Evolutionary conservation across 2,888 invertebrate species (phyloP), one percentile per base, ranked within the genome.

Genomic region (Troides aeacus): DNA sequence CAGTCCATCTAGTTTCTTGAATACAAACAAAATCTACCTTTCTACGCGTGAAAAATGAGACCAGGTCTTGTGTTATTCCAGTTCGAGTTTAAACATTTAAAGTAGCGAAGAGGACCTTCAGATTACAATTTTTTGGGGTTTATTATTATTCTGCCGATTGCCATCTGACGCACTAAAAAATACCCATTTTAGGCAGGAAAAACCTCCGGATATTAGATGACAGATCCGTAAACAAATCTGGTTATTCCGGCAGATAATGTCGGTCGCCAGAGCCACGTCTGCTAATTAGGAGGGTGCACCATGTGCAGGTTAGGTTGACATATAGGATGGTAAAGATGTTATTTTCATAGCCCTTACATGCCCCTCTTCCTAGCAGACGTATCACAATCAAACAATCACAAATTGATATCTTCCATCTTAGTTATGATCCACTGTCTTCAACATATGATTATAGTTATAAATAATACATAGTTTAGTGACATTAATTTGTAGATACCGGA

Each of bases 1-100:
- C 53, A 53, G n/a, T 12, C 53, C 53, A 53, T 53, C n/a, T 53
- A 53, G n/a, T 53, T 53, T n/a, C 53, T n/a, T 53, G 53, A n/a
- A 53, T 5, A 7, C n/a, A 53, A 18, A 53, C 53, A 8, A 53
- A 53, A 53, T n/a, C 23, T 53, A n/a, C 8, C 53, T n/a, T 53
- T 53, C 53, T 53, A 53, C 53, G 6, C 8, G n/a, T n/a, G n/a
- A 53, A 53, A n/a, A 53, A n/a, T n/a, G 53, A 53, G 6, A n/a
- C n/a, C 53, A 53, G n/a, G 2, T 53, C 1, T 5, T n/a, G 53
- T 46, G 15, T 53, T 18, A 18, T 53, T 8, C 53, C n/a, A n/a
- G 18, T 7, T 53, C n/a, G 53, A n/a, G 53, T n/a, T 53, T 18
- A 10, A 53, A 53, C 53, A 53, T 53, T 53, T 53, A 53, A 53